Evolutionary conservation across 2,888 invertebrate genomes (phyloP), one percentile per base, ranked within the genome.

Genomic region (Allygus modestus): DNA sequence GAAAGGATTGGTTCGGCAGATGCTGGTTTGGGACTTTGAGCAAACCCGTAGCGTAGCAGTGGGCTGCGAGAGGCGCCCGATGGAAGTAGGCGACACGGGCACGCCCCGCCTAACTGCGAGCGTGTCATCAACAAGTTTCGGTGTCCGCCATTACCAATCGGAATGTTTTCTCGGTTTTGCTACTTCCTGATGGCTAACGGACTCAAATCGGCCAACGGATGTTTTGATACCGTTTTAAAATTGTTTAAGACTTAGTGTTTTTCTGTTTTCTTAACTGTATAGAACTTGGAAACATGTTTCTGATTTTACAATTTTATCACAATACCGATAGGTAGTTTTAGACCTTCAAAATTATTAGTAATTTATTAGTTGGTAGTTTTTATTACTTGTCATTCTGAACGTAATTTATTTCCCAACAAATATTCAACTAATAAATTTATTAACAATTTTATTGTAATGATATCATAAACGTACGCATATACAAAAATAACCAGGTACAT

Each of bases 151-250:
- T 65, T 65, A 65, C 65, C 65, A 11, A 28, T 26, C 4, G 28
- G 65, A 65, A 65, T 65, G 65, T 65, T 1, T 65, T 65, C 28
- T 9, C 28, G 23, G 58, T 23, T 58, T 23, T 58, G 58, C 58
- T 26, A 28, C 17, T 31, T 65, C 28, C 65, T 15, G 11, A 28
- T 65, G 12, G 31, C 5, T 65, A 65, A 65, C 65, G 65, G 65
- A 65, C 65, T 28, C 65, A 31, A 65, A 31, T 65, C 26, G 58
- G 2, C 65, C 28, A 28, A 65, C 58, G 58, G 58, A 23, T 58
- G 58, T 58, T 1, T 58, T 17, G 65, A 65, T 65, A 17, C 65
- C 28, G 65, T 65, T 65, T 65, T 28, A 26, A 65, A 65, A 65
- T 12, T 28, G 65, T 28, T 54, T 15, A 54, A 54, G 28, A 12